Percentiles rank a stretch among this genome's conserved stretches.
phyloP scores from a whole-genome alignment of 2,113 vertebrate genomes.

The Canis aureus region DNA sequence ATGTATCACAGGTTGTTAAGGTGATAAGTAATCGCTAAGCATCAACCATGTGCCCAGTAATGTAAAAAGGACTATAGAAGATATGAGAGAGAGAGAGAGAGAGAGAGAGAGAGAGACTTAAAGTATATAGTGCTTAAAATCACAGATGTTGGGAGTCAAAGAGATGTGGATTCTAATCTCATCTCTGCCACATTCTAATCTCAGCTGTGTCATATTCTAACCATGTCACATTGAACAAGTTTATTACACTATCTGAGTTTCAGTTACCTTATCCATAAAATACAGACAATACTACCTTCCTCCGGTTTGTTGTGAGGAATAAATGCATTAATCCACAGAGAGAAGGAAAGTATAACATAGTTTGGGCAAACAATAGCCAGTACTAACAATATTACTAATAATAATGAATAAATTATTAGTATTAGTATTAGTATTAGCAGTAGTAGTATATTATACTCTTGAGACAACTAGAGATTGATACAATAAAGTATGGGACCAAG shows the following conservation, averaged over 20 bases:
- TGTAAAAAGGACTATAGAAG: neutral
- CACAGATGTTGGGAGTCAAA: neutral
- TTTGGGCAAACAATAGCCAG: neutral
- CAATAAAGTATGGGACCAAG: neutral
- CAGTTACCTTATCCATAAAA: neutral
- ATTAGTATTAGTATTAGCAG: neutral
- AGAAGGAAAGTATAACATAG: neutral
- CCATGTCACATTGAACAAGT: neutral
- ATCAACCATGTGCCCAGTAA: neutral
- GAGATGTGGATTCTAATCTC: slow-evolving; percentile 14
- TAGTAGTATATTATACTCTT: neutral
- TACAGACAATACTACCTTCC: neutral
- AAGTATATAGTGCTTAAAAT: neutral
- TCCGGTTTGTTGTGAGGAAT: neutral
- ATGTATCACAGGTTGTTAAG: neutral
- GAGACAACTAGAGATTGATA: neutral
- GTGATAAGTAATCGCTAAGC: neutral
- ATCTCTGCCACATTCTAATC: neutral
- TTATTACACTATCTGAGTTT: neutral
- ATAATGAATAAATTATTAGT: neutral
- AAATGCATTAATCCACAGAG: neutral
- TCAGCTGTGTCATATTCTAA: neutral
- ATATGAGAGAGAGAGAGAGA: neutral
- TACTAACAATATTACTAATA: neutral
- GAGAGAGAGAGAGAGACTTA: neutral